Percentiles rank a stretch among this genome's conserved stretches.
Evolutionary conservation across 2,888 invertebrate genomes (phyloP).

Genomic region (Agapostemon virescens): DNA sequence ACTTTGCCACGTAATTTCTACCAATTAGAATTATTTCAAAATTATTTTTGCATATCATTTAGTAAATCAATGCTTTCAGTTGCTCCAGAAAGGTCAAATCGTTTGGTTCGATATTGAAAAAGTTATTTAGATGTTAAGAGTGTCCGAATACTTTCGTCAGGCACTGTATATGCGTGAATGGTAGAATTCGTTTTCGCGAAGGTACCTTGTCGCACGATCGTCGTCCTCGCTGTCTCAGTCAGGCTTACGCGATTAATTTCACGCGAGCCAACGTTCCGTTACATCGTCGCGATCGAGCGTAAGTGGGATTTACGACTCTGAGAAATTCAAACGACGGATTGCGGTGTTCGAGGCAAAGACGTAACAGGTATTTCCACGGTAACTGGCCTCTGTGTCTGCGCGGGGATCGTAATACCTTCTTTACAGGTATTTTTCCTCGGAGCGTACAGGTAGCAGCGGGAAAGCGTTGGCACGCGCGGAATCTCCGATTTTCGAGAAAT

Average conservation of each 20-base stretch:
- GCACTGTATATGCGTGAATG: background rate
- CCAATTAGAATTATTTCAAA: too few relatives aligned
- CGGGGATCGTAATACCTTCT: background rate
- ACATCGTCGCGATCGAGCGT: conserved; percentile 14
- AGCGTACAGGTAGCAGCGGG: background rate
- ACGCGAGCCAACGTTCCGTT: conserved; percentile 1
- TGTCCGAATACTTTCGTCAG: too few relatives aligned
- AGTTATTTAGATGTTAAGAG: too few relatives aligned
- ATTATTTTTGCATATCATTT: too few relatives aligned
- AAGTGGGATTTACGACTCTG: conserved; percentile 15
- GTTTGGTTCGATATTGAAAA: too few relatives aligned
- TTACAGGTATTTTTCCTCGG: background rate
- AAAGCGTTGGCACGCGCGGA: background rate
- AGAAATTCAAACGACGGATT: conserved; percentile 8
- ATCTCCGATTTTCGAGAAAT: background rate
- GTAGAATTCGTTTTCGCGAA: background rate
- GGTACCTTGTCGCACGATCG: background rate
- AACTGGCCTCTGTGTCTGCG: background rate
- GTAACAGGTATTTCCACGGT: conserved; percentile 5
- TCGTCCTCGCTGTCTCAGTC: background rate
- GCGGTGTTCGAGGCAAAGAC: conserved; percentile 4
- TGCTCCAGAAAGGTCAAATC: too few relatives aligned
- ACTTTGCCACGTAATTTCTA: too few relatives aligned
- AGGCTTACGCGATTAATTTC: conserved; percentile 10
- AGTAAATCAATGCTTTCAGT: too few relatives aligned